Conservation (phyloP, 2,888 invertebrate species). For the Cephus pygmeus region DNA sequence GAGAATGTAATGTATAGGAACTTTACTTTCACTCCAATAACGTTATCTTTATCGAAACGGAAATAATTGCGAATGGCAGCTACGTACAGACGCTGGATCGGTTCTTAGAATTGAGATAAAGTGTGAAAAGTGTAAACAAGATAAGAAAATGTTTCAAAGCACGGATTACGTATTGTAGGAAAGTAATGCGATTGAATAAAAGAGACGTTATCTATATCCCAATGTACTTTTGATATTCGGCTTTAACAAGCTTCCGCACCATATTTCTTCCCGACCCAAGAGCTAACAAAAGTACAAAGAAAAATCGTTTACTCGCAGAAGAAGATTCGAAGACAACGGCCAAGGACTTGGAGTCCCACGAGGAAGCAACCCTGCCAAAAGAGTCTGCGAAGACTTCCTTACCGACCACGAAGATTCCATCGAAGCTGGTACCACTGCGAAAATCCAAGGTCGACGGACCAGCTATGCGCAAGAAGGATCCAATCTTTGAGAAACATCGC, state of each 20-base stretch:
- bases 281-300: background rate
- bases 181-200: background rate
- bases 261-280: background rate
- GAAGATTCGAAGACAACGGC: constrained; percentile 66
- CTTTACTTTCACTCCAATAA: background rate
- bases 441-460: constrained; percentile 39
- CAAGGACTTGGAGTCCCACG: constrained; percentile 58
- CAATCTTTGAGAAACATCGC: constrained; percentile 25
- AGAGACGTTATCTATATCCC: background rate
- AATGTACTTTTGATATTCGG: background rate
- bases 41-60: background rate
- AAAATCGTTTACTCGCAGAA: constrained; percentile 47
- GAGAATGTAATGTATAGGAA: background rate
- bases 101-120: background rate
- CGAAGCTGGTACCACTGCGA: constrained; percentile 54
- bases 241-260: background rate
- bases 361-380: constrained; percentile 51
- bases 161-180: background rate
- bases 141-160: background rate
- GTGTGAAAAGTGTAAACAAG: background rate
- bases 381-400: constrained; percentile 37
- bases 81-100: too few species aligned
- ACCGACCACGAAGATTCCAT: constrained; percentile 53
- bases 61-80: background rate
- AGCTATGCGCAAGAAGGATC: constrained; percentile 32